A percentile compares a stretch with the other conserved stretches of the same genome.
These are phyloP conservation scores for Drosophila simulans DNA, from an alignment of 1,140 invertebrate species.

Conservation along the genomic window DNA sequence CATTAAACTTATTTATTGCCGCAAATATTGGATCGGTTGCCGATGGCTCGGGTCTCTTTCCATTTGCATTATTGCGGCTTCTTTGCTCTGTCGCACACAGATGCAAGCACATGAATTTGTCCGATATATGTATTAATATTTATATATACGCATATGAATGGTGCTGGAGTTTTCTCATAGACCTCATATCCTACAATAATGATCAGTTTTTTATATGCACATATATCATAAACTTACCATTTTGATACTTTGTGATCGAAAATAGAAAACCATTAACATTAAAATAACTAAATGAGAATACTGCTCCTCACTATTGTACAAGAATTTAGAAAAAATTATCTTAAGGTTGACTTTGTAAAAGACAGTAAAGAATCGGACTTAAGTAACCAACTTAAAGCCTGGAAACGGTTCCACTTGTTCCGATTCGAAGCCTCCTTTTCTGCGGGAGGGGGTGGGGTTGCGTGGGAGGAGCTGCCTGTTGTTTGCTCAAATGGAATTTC, in stretches of 20 bases:
- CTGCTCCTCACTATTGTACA: too few relatives aligned
- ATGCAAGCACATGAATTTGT: conserved; percentile 17
- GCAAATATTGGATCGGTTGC: conserved; percentile 83
- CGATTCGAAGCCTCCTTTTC: conserved; percentile 18
- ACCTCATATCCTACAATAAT: too few relatives aligned
- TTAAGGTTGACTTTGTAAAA: not conserved
- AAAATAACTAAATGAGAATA: too few relatives aligned
- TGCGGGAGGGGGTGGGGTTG: not conserved
- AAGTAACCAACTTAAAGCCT: conserved; percentile 45
- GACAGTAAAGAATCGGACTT: conserved; percentile 25
- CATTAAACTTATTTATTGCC: conserved; percentile 83
- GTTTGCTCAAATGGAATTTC: conserved; percentile 83
- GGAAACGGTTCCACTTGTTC: conserved; percentile 36
- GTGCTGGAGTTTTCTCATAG: too few relatives aligned
- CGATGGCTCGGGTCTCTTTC: conserved; percentile 48
- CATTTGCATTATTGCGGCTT: conserved; percentile 68
- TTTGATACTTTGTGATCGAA: too few relatives aligned
- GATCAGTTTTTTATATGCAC: too few relatives aligned
- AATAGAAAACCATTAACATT: too few relatives aligned
- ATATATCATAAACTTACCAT: too few relatives aligned
- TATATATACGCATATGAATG: not conserved
- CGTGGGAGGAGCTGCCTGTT: conserved; percentile 60
- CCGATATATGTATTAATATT: conserved; percentile 7
- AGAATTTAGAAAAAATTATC: too few relatives aligned
- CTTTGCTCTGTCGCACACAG: conserved; percentile 20